These are phyloP conservation scores for Drosophila atripex DNA, from an alignment of 2,888 invertebrate genomes.

Conservation along the genomic window DNA sequence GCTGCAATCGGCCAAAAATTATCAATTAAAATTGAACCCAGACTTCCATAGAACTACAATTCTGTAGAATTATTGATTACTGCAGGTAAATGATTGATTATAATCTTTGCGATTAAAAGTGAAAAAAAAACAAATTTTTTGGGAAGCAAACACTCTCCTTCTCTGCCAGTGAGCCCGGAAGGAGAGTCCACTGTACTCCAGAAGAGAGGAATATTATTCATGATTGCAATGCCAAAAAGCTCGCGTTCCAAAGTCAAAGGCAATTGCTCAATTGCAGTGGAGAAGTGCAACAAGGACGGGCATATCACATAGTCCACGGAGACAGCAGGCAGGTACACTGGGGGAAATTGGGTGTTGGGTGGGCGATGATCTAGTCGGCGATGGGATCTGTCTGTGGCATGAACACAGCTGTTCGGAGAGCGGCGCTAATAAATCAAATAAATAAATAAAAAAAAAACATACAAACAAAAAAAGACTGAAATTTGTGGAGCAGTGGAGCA, in stretches of 20 bases:
- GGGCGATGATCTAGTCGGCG: not conserved
- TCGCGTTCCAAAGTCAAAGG: constrained; percentile 61
- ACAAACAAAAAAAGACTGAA: not conserved
- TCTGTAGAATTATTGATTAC: no score
- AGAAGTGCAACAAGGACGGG: constrained; percentile 23
- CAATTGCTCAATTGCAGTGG: constrained; percentile 51
- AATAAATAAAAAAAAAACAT: constrained; percentile 4
- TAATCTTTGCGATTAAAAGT: no score
- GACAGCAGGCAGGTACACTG: not conserved
- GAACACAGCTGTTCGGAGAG: not conserved
- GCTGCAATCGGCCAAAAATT: no score
- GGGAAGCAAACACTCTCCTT: no score
- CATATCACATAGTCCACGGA: not conserved
- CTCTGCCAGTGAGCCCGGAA: no score
- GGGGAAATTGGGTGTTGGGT: not conserved
- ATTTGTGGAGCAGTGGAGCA: constrained; percentile 3
- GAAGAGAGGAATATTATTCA: not conserved
- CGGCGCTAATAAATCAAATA: constrained; percentile 1
- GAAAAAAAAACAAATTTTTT: no score
- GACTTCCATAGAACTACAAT: no score
- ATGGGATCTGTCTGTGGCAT: not conserved
- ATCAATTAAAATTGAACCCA: no score
- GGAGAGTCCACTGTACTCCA: constrained; percentile 3
- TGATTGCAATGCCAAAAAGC: constrained; percentile 37
- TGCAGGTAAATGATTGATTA: no score